A percentile compares a stretch with the other conserved stretches of the same genome.
phyloP scores from a whole-genome alignment of 2,797 vertebrate genomes.

The Clarias fuscus region DNA sequence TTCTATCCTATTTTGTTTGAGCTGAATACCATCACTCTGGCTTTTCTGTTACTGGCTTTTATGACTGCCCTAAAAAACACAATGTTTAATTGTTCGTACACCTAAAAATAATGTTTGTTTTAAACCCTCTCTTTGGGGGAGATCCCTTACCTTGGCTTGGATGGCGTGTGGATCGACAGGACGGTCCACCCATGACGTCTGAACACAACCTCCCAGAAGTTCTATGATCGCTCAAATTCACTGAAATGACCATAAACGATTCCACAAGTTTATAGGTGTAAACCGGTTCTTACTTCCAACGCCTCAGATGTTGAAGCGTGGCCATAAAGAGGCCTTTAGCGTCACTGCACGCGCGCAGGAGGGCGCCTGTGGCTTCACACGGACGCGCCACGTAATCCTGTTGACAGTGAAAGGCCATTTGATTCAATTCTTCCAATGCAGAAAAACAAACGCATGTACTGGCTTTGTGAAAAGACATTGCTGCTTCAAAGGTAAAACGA shows the following conservation, averaged over 20 bases:
- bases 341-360: background rate
- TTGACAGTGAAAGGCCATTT: background rate
- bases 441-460: background rate
- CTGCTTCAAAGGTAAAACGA: background rate
- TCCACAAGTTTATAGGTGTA: constrained; percentile 39
- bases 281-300: constrained; percentile 20
- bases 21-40: background rate
- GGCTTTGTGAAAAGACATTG: background rate
- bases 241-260: constrained; percentile 59
- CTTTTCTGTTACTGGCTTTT: background rate
- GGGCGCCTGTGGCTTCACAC: background rate
- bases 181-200: background rate
- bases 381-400: background rate
- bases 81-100: constrained; percentile 58
- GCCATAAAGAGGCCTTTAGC: background rate
- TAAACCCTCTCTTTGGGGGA: constrained; percentile 62
- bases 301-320: background rate
- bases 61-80: background rate
- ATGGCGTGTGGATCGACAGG: constrained; percentile 38
- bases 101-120: constrained; percentile 69
- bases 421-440: background rate
- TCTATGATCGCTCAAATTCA: constrained; percentile 51
- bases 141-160: constrained; percentile 58
- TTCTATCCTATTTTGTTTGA: background rate
- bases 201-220: constrained; percentile 55